phyloP scores from a whole-genome alignment of 2,113 vertebrate genomes.

The Fregata magnificens region DNA sequence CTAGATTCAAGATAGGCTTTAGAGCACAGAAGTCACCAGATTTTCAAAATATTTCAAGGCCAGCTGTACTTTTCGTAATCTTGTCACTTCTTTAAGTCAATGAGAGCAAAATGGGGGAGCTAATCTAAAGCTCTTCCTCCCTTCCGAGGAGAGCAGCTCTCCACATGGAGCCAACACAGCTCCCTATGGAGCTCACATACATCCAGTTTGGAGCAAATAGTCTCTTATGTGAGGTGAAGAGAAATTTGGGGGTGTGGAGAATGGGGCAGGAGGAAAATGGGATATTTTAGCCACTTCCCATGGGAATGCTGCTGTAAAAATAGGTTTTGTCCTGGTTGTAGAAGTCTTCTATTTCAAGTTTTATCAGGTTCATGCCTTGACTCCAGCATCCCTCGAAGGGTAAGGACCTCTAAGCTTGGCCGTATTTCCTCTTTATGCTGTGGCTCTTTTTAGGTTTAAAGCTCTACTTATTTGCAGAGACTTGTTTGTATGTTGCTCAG shows the following conservation, averaged over 20 bases:
- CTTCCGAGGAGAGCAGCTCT: background rate
- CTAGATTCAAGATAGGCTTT: background rate
- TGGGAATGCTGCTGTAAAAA: background rate
- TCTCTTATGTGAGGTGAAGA: background rate
- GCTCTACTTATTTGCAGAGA: background rate
- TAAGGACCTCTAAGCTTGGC: background rate
- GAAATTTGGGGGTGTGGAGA: background rate
- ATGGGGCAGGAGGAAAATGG: background rate
- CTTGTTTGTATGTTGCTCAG: background rate
- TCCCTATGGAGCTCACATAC: background rate
- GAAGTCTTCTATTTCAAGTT: background rate
- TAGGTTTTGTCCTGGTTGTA: background rate
- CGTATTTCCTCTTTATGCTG: background rate
- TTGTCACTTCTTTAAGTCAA: background rate
- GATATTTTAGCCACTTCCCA: background rate
- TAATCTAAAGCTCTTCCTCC: background rate
- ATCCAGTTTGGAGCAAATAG: background rate
- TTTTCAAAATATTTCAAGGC: background rate
- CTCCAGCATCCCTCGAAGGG: background rate
- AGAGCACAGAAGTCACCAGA: background rate
- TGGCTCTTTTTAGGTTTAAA: background rate
- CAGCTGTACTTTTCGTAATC: background rate
- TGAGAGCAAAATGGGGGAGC: background rate
- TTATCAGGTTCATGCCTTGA: background rate
- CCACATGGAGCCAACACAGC: background rate